phyloP scores from a whole-genome alignment of 2,888 invertebrate species.

The Dichetophora obliterata region DNA sequence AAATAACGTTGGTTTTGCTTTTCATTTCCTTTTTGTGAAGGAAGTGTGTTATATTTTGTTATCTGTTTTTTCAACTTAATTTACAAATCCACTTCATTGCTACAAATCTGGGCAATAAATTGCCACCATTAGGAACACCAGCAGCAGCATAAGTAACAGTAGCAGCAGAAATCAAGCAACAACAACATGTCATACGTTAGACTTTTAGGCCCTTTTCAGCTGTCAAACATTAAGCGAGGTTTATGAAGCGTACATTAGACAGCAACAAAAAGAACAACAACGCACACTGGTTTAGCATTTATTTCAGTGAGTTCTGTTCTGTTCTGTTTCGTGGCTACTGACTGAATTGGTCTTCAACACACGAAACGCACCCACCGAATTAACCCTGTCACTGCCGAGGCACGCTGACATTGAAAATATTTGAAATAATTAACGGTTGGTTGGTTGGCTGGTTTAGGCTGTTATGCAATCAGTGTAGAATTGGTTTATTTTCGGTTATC shows the following conservation, averaged over 20 bases:
- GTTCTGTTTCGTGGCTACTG: neutral
- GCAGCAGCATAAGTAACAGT: too few relatives aligned
- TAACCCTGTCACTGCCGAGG: neutral
- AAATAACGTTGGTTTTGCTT: too few relatives aligned
- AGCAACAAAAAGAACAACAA: too few relatives aligned
- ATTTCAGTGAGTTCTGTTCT: constrained; percentile 1
- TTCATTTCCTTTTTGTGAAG: too few relatives aligned
- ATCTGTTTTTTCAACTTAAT: too few relatives aligned
- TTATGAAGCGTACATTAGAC: constrained; percentile 3
- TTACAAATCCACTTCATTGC: constrained; percentile 1
- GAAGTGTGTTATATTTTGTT: too few relatives aligned
- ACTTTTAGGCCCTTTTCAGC: constrained; percentile 4
- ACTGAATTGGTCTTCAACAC: neutral
- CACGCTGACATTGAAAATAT: constrained; percentile 30
- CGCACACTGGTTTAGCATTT: constrained; percentile 20
- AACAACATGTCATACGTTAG: constrained; percentile 1
- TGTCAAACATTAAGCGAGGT: constrained; percentile 19
- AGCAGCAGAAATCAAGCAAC: neutral
- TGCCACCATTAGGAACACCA: neutral
- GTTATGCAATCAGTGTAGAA: neutral
- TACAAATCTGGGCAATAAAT: constrained; percentile 21
- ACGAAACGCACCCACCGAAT: neutral
- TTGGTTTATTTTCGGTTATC: neutral
- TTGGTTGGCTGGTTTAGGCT: neutral
- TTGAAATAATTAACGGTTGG: constrained; percentile 40